These are phyloP conservation scores for Perizoma flavofasciatum DNA, from an alignment of 2,888 invertebrate genomes.

Conservation along the genomic window DNA sequence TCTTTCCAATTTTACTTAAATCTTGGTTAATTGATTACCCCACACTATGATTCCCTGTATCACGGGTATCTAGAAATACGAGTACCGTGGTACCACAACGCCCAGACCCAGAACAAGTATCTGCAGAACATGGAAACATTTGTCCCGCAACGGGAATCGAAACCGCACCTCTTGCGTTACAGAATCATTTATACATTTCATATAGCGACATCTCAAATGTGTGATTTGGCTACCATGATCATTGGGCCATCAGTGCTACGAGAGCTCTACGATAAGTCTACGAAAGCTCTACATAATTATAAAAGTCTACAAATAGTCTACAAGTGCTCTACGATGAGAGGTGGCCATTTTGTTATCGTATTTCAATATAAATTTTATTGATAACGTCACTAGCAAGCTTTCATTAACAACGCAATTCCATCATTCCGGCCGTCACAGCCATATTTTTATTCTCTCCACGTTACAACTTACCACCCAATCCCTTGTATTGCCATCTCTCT, in stretches of 20 bases:
- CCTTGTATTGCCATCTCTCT: conserved; percentile 43
- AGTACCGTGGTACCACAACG: too few species aligned
- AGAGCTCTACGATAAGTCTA: not conserved
- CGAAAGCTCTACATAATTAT: not conserved
- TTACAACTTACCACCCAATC: conserved; percentile 50
- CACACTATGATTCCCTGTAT: too few species aligned
- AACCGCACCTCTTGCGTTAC: too few species aligned
- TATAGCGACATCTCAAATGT: too few species aligned
- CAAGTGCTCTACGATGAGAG: conserved; percentile 4
- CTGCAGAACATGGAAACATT: too few species aligned
- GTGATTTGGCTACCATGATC: too few species aligned
- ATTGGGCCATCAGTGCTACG: not conserved
- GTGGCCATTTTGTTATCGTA: not conserved
- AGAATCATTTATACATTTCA: not conserved
- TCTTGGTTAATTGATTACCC: too few species aligned
- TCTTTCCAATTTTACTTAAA: conserved; percentile 4
- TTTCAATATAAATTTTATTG: too few species aligned
- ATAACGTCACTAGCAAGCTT: conserved; percentile 21
- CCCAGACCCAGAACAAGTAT: too few species aligned
- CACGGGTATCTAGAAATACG: too few species aligned
- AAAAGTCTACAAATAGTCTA: not conserved
- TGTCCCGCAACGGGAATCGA: too few species aligned
- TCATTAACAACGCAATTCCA: conserved; percentile 44
- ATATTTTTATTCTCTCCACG: conserved; percentile 62
- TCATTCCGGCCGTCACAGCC: conserved; percentile 50